phyloP scores from a whole-genome alignment of 1,140 invertebrate species.

The Drosophila teissieri region DNA sequence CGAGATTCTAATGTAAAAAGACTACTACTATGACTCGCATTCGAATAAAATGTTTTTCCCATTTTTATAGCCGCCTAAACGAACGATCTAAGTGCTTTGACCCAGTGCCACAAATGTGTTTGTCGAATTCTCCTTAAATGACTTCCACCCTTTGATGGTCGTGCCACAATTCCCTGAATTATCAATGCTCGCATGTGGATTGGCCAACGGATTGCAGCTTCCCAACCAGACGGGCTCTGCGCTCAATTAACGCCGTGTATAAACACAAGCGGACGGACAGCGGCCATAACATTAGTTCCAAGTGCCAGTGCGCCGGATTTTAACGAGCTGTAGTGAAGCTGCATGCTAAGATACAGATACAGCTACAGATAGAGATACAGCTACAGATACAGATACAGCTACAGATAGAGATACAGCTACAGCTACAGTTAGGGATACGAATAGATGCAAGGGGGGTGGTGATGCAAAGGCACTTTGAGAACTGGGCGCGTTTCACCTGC shows the following conservation, averaged over 20 bases:
- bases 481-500: slow-evolving; percentile 39
- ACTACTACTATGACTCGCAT: no score
- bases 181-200: slow-evolving; percentile 2
- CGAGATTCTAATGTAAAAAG: no score
- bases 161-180: slow-evolving; percentile 5
- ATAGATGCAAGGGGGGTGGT: no score
- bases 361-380: no score
- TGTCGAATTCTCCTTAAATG: slow-evolving; percentile 5
- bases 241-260: slow-evolving; percentile 52
- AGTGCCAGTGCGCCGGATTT: slow-evolving; percentile 41
- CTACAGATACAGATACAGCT: no score
- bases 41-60: no score
- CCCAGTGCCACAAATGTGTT: slow-evolving; percentile 3
- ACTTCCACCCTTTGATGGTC: slow-evolving; percentile 22
- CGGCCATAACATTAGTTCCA: slow-evolving; percentile 47
- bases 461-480: slow-evolving; percentile 16
- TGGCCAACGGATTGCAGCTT: slow-evolving; percentile 6
- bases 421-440: no score
- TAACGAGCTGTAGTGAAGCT: slow-evolving; percentile 15
- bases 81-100: not conserved
- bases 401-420: no score
- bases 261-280: slow-evolving; percentile 28
- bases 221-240: slow-evolving; percentile 45
- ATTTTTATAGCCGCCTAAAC: no score
- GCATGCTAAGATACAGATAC: no score